Conservation (phyloP, 2,888 invertebrate species). For the Sinopyrophorus schimmeli region DNA sequence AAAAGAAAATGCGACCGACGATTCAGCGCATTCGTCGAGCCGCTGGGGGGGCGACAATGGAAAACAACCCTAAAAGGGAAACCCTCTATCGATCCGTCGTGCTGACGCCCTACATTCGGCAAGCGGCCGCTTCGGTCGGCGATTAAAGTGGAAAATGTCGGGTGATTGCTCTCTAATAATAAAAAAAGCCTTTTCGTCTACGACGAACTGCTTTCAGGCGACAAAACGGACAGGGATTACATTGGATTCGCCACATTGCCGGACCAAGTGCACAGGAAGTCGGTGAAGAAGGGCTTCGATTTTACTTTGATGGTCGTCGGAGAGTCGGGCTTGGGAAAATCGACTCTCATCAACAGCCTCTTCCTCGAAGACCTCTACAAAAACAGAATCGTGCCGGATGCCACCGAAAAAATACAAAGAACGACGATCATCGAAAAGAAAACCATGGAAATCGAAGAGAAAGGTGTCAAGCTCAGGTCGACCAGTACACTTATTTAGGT, state of each 20-base stretch:
- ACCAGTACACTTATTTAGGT: background rate
- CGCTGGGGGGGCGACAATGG: too few relatives aligned
- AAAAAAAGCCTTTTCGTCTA: too few relatives aligned
- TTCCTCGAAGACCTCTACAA: slow-evolving; percentile 93
- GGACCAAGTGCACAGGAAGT: slow-evolving; percentile 95
- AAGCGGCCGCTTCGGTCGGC: too few relatives aligned
- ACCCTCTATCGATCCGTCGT: too few relatives aligned
- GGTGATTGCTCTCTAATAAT: background rate
- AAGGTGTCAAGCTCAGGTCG: slow-evolving; percentile 81
- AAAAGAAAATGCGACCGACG: too few relatives aligned
- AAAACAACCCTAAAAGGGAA: too few relatives aligned
- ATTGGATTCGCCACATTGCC: slow-evolving; percentile 95
- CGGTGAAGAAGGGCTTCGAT: slow-evolving; percentile 94
- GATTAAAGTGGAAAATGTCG: too few relatives aligned
- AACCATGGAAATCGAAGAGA: slow-evolving; percentile 94
- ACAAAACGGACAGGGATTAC: slow-evolving; percentile 69
- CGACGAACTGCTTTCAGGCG: too few relatives aligned
- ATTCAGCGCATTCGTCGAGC: too few relatives aligned
- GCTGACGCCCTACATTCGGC: too few relatives aligned
- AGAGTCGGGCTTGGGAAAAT: slow-evolving; percentile 92
- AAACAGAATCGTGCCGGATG: slow-evolving; percentile 74
- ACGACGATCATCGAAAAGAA: slow-evolving; percentile 75
- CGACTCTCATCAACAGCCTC: slow-evolving; percentile 91
- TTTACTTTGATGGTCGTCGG: slow-evolving; percentile 97
- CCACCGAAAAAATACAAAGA: slow-evolving; percentile 65